Evolutionary conservation across 2,113 vertebrate genomes (phyloP).

Genomic region (Nipponia nippon): DNA sequence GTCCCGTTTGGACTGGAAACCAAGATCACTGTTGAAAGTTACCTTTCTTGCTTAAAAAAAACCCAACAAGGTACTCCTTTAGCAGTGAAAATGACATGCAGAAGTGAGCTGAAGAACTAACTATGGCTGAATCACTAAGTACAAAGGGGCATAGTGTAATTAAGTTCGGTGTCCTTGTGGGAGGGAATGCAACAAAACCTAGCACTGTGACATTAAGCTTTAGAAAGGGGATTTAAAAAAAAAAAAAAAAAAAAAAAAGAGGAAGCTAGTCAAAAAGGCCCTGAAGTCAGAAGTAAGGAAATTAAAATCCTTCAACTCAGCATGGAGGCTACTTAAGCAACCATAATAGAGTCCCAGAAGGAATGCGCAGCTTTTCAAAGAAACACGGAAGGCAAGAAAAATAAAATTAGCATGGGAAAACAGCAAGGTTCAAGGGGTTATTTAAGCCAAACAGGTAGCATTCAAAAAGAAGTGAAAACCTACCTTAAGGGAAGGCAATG

Average conservation of each 20-base stretch:
- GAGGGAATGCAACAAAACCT: conserved; percentile 56
- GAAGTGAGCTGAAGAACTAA: background rate
- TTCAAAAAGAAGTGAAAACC: background rate
- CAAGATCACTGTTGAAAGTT: background rate
- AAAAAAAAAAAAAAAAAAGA: background rate
- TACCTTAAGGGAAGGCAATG: background rate
- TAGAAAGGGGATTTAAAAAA: conserved; percentile 33
- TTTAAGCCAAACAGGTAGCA: conserved; percentile 43
- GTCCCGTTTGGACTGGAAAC: background rate
- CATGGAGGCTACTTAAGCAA: conserved; percentile 71
- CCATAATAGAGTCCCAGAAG: conserved; percentile 66
- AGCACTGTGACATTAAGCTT: conserved; percentile 54
- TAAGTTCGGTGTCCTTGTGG: conserved; percentile 53
- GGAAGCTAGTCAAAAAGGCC: conserved; percentile 58
- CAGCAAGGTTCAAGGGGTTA: conserved; percentile 38
- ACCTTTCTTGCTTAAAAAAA: background rate
- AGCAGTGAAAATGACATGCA: background rate
- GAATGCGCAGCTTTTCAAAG: conserved; percentile 51
- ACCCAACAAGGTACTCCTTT: background rate
- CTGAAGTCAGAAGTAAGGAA: conserved; percentile 69
- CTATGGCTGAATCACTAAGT: background rate
- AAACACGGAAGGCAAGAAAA: conserved; percentile 12
- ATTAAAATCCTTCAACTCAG: conserved; percentile 71
- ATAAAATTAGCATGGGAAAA: conserved; percentile 62
- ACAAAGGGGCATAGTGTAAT: conserved; percentile 45